Evolutionary conservation across 2,113 vertebrate species (phyloP).

Genomic region (Micromys minutus): DNA sequence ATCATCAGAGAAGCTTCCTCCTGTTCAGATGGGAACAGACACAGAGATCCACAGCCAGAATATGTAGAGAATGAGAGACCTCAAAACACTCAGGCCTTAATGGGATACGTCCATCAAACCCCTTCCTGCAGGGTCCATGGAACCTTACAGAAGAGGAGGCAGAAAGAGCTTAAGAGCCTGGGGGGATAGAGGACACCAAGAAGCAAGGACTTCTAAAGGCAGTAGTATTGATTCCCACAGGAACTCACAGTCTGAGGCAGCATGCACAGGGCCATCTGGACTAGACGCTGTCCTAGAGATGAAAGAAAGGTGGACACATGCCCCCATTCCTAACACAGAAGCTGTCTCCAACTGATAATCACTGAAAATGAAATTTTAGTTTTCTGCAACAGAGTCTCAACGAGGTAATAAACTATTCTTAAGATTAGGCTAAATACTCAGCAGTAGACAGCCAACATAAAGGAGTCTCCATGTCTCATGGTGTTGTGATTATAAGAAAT

Average conservation of each 20-base stretch:
- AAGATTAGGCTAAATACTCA: background rate
- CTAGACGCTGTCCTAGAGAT: background rate
- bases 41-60: background rate
- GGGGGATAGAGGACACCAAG: background rate
- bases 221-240: too few species aligned
- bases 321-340: background rate
- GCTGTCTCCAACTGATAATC: background rate
- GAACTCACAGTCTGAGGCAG: background rate
- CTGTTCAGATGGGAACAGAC: background rate
- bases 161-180: background rate
- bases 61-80: background rate
- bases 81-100: background rate
- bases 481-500: background rate
- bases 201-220: background rate
- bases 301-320: background rate
- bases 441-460: background rate
- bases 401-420: background rate
- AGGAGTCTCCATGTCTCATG: background rate
- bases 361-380: background rate
- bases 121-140: background rate
- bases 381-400: background rate
- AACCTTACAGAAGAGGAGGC: background rate
- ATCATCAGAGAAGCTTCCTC: background rate
- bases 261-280: background rate
- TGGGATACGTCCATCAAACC: background rate